Evolutionary conservation across 2,888 invertebrate genomes (phyloP).

Genomic region (Dorcus parallelipipedus): DNA sequence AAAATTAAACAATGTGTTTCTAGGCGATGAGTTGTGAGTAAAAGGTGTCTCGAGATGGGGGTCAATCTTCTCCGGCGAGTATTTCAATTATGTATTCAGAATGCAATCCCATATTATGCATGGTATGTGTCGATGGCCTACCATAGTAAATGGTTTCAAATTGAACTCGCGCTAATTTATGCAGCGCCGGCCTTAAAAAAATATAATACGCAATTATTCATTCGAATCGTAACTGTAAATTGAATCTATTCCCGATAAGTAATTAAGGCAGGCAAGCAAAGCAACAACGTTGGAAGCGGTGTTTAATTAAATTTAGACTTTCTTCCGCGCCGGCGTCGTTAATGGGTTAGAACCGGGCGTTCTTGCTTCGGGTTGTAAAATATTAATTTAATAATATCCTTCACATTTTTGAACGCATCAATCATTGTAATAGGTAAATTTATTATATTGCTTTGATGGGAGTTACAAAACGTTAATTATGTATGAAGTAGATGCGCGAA

Average conservation of each 20-base stretch:
- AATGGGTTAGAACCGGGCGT: neutral
- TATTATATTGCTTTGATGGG: no score
- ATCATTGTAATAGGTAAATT: neutral
- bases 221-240: slow-evolving; percentile 5
- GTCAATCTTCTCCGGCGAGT: neutral
- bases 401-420: slow-evolving; percentile 8
- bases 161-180: no score
- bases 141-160: slow-evolving; percentile 15
- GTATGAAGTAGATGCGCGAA: no score
- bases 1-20: no score
- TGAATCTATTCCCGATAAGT: slow-evolving; percentile 7
- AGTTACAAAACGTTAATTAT: no score
- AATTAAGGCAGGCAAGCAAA: neutral
- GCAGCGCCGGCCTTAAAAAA: no score
- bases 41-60: neutral
- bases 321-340: slow-evolving; percentile 3
- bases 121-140: slow-evolving; percentile 17
- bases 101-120: slow-evolving; percentile 19
- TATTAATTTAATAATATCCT: slow-evolving; percentile 8
- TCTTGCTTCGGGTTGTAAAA: slow-evolving; percentile 7
- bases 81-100: slow-evolving; percentile 20
- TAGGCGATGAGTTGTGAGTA: no score
- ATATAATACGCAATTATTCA: no score
- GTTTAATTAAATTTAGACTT: neutral
- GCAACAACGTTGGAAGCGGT: neutral